Base-by-base conservation (phyloP, 1,140 invertebrate genomes). In the Drusus annulatus region DNA sequence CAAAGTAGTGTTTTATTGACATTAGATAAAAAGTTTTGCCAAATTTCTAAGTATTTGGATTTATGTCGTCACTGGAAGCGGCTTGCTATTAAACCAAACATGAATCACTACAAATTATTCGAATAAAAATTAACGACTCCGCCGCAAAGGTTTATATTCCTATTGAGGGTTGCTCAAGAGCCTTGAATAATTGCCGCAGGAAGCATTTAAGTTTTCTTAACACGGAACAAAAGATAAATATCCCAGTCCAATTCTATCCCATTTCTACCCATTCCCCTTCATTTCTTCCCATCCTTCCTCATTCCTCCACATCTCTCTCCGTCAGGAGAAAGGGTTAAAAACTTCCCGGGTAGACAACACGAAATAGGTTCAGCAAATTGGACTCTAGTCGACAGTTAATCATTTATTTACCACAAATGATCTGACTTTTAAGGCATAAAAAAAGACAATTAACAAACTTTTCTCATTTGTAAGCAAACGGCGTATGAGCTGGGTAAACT, bases 361-460 rank as follows among this genome's bases (percentile, higher is more conserved):
- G 71, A 75, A 75, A 75, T 58, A 75, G 71, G 71, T 58, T 58
- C 17, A 21, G 52, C 25, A 75, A 75, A 75, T 75, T 75, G 71
- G 71, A 58, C 71, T 75, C 71, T 25, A 60, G 71, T 75, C 52
- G 71, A 58, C 71, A 58, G 71, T 75, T 75, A 75, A 75, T 75
- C 71, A 75, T 75, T 75, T 58, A 75, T 75, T 75, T 75, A 75
- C 52, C 71, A 58, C 71, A 75, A 75, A 75, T 60, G 54, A 75
- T 75, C 23, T 21, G 54, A 75, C 52, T 75, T 75, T 75, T 56
- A 25, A 56, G 36, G 71, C 25, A 36, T 58, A 75, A 75, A 75
- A 75, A 75, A 58, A 75, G 71, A 60, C 17, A 21, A 75, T 75
- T 56, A 58, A 60, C 71, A 75, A 75, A 75, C 21, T 75, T 75